A percentile compares a stretch with the other conserved stretches of the same genome.
Conservation (phyloP, 2,888 invertebrate genomes). For the Heliconius ismenius region DNA sequence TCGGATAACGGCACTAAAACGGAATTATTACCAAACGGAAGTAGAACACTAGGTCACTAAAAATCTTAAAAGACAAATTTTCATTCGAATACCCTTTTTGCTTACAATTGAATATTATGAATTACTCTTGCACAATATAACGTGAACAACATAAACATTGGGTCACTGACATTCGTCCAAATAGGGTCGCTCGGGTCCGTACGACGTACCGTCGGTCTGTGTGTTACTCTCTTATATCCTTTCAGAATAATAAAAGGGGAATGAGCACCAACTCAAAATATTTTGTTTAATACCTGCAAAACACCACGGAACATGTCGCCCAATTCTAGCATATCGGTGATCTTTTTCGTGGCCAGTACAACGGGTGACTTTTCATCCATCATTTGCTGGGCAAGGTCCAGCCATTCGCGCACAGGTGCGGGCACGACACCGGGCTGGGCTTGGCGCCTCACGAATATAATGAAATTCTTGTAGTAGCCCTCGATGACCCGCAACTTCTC, state of each 20-base stretch:
- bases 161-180: slow-evolving; percentile 50
- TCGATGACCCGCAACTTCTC: slow-evolving; percentile 84
- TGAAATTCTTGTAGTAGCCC: slow-evolving; percentile 85
- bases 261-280: slow-evolving; percentile 26
- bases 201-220: slow-evolving; percentile 36
- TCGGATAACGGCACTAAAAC: background rate
- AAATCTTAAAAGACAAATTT: background rate
- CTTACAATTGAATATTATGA: background rate
- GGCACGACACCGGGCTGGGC: slow-evolving; percentile 64
- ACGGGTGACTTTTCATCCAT: slow-evolving; percentile 83
- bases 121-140: slow-evolving; percentile 9
- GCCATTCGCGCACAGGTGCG: slow-evolving; percentile 71
- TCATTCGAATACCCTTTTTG: background rate
- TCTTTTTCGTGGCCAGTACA: slow-evolving; percentile 79
- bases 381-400: slow-evolving; percentile 85
- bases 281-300: slow-evolving; percentile 82
- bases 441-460: slow-evolving; percentile 81
- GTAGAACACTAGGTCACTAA: slow-evolving; percentile 16
- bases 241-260: slow-evolving; percentile 37
- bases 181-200: slow-evolving; percentile 41
- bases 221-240: slow-evolving; percentile 41
- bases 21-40: background rate
- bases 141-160: slow-evolving; percentile 42
- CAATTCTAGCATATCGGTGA: slow-evolving; percentile 83
- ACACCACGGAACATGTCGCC: slow-evolving; percentile 85